Base-by-base conservation (phyloP, 2,113 vertebrate genomes). In the Propithecus coquereli region DNA sequence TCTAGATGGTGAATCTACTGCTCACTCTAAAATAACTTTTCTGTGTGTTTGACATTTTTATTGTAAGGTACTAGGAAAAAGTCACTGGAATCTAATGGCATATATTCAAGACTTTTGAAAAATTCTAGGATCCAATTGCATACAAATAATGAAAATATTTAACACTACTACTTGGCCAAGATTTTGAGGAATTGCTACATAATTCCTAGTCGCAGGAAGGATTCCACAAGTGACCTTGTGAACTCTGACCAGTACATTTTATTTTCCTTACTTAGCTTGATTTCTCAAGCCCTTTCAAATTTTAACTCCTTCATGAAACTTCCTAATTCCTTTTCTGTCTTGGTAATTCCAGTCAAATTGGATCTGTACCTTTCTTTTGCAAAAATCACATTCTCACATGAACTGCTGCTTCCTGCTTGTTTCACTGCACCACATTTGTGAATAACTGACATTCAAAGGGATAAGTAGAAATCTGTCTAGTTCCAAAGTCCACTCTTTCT, bases 151-250 rank as follows among this genome's bases (percentile, higher is more conserved):
- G 40, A 87, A 93, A 96, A 90, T 83, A 83, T 80, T 91, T 88
- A 83, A 91, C n/a, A 81, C 68, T 95, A 70, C 82, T 63, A 84
- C 27, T 87, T 22, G 25, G 63, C 87, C 80, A 96, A 77, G 54
- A 68, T 95, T 83, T 79, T 93, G 82, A 93, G 54, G 40, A 91
- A 95, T 84, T 87, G 76, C 91, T 84, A 61, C 47, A 73, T 63
- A 94, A 73, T 83, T 90, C 66, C 40, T 59, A 87, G 79, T 65
- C n/a, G 50, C 87, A 68, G 91, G 76, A 68, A 94, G 82, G 71
- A 59, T n/a, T 87, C 66, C 79, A 77, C 40, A 90, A 93, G 70
- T 45, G 76, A 96, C 76, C 70, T 83, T 50, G 34, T 79, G n/a
- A 82, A 71, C 40, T 61, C 43, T 63, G 92, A 76, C n/a, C 61